These are phyloP conservation scores for Epiblema foenella DNA, from an alignment of 2,888 invertebrate genomes.

Conservation along the genomic window DNA sequence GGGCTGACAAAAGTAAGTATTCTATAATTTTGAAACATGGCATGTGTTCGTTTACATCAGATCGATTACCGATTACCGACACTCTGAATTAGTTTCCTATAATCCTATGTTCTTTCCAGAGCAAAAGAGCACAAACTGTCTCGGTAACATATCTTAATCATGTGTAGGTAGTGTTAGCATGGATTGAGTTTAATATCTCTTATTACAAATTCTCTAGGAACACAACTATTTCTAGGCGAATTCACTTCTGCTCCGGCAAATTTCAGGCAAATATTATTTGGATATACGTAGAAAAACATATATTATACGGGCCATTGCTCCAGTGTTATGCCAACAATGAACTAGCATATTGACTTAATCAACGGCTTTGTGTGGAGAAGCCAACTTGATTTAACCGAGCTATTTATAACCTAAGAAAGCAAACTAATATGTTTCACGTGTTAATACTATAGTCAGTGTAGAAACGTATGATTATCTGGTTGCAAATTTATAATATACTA, in stretches of 20 bases:
- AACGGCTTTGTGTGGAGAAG: neutral
- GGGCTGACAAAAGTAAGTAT: no score
- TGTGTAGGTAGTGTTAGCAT: no score
- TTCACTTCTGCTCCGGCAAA: neutral
- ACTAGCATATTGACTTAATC: conserved; percentile 1
- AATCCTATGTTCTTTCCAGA: no score
- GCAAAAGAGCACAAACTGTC: no score
- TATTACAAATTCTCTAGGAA: neutral
- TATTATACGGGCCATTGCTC: neutral
- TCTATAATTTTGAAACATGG: no score
- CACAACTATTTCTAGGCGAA: neutral
- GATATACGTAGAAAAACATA: neutral
- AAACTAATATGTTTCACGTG: neutral
- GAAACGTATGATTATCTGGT: no score
- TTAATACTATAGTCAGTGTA: neutral
- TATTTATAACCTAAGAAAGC: conserved; percentile 1
- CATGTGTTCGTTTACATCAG: no score
- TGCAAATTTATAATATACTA: no score
- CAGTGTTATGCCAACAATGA: neutral
- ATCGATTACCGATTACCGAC: no score
- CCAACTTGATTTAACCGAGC: neutral
- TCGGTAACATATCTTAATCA: no score
- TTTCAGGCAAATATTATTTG: neutral
- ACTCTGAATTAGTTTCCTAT: no score
- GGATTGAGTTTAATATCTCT: no score